A percentile compares a stretch with the other conserved stretches of the same genome.
Evolutionary conservation across 2,797 vertebrate genomes (phyloP).

Genomic region (Chiloscyllium punctatum): DNA sequence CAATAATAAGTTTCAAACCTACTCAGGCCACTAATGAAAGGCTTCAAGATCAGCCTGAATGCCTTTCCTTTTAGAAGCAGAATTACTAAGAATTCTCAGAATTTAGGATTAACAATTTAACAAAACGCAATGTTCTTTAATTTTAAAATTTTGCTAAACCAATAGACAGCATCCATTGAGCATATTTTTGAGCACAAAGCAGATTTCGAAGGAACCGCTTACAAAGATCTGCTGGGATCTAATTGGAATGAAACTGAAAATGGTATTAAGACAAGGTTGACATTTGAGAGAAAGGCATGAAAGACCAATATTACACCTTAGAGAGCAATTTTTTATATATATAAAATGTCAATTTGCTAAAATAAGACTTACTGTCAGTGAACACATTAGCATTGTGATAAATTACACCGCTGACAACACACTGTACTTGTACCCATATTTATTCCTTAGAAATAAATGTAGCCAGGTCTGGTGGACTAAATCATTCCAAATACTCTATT

Average conservation of each 20-base stretch:
- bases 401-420: background rate
- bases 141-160: background rate
- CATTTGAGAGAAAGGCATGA: background rate
- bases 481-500: background rate
- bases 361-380: background rate
- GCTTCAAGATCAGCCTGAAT: background rate
- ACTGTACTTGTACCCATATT: background rate
- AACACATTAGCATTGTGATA: background rate
- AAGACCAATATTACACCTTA: background rate
- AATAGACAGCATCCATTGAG: background rate
- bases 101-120: slow-evolving; percentile 12
- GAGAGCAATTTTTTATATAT: background rate
- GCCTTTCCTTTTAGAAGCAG: background rate
- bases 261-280: background rate
- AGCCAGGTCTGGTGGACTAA: background rate
- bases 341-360: background rate
- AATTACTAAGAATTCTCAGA: background rate
- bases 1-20: background rate
- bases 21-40: background rate
- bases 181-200: background rate
- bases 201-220: background rate
- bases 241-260: background rate
- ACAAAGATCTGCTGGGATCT: background rate
- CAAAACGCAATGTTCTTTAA: background rate
- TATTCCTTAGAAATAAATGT: background rate